Conservation (phyloP, 2,113 vertebrate genomes). For the Megaceryle torquata region DNA sequence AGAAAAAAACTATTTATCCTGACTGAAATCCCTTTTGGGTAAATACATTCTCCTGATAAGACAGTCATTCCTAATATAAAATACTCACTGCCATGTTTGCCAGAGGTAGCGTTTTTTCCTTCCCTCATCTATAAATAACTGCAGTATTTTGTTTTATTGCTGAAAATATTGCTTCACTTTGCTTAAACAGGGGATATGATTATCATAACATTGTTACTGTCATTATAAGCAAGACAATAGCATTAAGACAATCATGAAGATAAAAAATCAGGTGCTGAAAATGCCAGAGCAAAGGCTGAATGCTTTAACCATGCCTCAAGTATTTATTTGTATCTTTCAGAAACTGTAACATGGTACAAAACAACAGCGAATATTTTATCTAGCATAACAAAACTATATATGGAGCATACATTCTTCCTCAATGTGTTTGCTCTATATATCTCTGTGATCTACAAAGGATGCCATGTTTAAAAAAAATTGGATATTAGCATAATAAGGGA, state of each 20-base stretch:
- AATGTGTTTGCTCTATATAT: background rate
- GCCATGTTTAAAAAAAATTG: background rate
- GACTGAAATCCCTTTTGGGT: background rate
- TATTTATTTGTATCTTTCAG: background rate
- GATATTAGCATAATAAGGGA: background rate
- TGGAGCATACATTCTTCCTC: background rate
- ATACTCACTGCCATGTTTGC: background rate
- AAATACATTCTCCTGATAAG: background rate
- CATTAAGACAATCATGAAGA: slow-evolving; percentile 20
- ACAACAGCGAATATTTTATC: background rate
- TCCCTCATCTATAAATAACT: background rate
- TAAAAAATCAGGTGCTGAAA: slow-evolving; percentile 40
- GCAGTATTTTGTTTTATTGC: background rate
- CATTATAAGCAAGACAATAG: slow-evolving; percentile 29
- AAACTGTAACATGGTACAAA: background rate
- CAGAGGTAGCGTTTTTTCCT: background rate
- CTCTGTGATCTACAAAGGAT: background rate
- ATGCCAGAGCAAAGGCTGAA: slow-evolving; percentile 10
- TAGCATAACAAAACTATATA: background rate
- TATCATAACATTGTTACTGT: slow-evolving; percentile 40
- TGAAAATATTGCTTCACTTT: slow-evolving; percentile 39
- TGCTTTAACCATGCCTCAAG: background rate
- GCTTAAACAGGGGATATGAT: slow-evolving; percentile 25
- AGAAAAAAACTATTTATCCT: background rate
- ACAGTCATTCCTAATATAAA: background rate